Percentiles rank a stretch among this genome's conserved stretches.
phyloP scores from a whole-genome alignment of 2,113 vertebrate genomes.

The Ciconia stormi region DNA sequence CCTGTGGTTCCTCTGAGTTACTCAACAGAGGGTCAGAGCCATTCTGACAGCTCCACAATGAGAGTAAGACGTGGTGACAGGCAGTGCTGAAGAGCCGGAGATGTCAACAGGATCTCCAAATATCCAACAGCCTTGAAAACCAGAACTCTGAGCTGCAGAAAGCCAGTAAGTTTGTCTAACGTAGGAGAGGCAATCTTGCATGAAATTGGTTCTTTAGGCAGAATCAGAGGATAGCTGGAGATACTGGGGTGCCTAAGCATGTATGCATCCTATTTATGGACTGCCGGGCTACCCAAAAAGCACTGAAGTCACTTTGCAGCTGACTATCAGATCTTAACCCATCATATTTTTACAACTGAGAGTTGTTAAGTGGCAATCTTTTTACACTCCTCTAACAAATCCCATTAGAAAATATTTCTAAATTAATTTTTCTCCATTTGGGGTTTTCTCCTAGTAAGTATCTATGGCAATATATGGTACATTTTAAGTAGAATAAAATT shows the following conservation, averaged over 20 bases:
- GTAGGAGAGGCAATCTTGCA: not conserved
- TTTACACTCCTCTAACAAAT: not conserved
- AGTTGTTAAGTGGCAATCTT: not conserved
- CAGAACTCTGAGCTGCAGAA: not conserved
- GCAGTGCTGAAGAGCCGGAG: not conserved
- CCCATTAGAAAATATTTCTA: not conserved
- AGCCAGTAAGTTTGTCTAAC: not conserved
- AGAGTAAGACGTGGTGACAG: not conserved
- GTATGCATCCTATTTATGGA: not conserved
- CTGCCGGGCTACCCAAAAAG: not conserved
- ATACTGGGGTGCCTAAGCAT: not conserved
- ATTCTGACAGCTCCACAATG: conserved; percentile 48
- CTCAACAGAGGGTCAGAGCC: conserved; percentile 18
- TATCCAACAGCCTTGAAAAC: not conserved
- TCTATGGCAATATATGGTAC: not conserved
- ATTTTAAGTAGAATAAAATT: not conserved
- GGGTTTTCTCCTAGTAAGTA: not conserved
- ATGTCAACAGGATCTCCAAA: conserved; percentile 15
- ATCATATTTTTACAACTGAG: not conserved
- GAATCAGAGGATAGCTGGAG: not conserved
- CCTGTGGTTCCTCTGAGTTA: not conserved
- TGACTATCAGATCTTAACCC: not conserved
- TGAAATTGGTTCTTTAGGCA: not conserved
- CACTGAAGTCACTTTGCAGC: not conserved
- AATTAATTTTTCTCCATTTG: not conserved